These are phyloP conservation scores for Acanthaster planci DNA, from an alignment of 35 echinoderm and acorn worm species.

Conservation along the genomic window DNA sequence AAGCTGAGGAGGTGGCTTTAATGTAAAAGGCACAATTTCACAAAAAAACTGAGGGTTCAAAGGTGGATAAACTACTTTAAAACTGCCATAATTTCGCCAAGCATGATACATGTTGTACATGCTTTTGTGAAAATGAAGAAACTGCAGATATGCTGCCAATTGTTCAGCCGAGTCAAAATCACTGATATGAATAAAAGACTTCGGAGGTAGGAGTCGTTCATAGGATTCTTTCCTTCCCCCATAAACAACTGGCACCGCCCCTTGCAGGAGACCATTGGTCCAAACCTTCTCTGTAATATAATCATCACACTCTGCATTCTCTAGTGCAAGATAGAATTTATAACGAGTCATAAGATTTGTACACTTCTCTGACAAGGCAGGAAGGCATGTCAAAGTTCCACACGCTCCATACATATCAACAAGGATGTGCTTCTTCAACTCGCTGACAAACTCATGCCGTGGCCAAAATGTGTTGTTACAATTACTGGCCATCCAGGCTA, in stretches of 20 bases:
- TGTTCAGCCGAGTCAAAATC: constrained; percentile 62
- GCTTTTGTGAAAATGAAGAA: constrained; percentile 73
- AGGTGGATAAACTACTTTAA: constrained; percentile 66
- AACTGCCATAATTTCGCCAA: constrained; percentile 52
- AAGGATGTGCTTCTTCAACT: constrained; percentile 58
- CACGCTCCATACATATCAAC: constrained; percentile 87
- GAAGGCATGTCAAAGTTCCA: constrained; percentile 76
- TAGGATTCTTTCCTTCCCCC: constrained; percentile 67
- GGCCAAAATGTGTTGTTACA: constrained; percentile 82
- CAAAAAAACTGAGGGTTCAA: constrained; percentile 66
- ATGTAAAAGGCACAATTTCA: constrained; percentile 40
- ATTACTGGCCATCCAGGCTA: constrained; percentile 89
- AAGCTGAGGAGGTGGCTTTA: neutral
- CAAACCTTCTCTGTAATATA: constrained; percentile 90
- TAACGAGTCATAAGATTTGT: constrained; percentile 54
- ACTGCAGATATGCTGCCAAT: constrained; percentile 67
- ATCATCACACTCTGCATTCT: constrained; percentile 88
- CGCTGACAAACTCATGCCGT: constrained; percentile 65
- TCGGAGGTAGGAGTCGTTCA: constrained; percentile 63
- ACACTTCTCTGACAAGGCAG: constrained; percentile 65
- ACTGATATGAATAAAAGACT: constrained; percentile 90
- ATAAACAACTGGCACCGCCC: constrained; percentile 81
- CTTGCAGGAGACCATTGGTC: constrained; percentile 66
- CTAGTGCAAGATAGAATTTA: constrained; percentile 85
- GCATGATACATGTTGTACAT: constrained; percentile 82